Percentiles rank a stretch among this genome's conserved stretches.
Conservation (phyloP, 2,888 invertebrate species). For the Sussaba pulchella region DNA sequence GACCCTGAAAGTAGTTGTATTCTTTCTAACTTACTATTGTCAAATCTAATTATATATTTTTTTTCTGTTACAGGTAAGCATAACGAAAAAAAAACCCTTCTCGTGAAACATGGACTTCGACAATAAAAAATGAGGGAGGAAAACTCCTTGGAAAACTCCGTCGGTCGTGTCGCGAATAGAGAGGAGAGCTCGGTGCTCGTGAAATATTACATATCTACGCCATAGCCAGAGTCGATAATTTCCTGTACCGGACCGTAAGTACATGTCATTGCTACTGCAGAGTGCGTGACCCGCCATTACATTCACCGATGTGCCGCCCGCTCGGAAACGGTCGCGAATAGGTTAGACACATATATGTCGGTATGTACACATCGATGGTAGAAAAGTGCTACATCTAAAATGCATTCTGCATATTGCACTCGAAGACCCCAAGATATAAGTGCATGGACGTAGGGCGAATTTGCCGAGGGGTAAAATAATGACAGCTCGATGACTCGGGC, state of each 20-base stretch:
- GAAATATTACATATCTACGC: conserved; percentile 41
- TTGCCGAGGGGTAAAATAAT: conserved; percentile 53
- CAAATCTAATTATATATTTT: conserved; percentile 21
- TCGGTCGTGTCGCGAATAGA: background rate
- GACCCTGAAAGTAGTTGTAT: too few species aligned
- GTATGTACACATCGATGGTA: too few species aligned
- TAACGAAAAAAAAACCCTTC: background rate
- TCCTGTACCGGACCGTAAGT: conserved; percentile 41
- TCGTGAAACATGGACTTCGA: conserved; percentile 4
- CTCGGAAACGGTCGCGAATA: conserved; percentile 1
- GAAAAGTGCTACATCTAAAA: background rate
- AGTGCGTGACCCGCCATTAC: conserved; percentile 42
- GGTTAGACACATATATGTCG: background rate
- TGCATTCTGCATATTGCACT: conserved; percentile 39
- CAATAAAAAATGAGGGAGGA: conserved; percentile 34
- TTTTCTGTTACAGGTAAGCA: conserved; percentile 68
- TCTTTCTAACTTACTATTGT: background rate
- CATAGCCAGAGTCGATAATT: conserved; percentile 51
- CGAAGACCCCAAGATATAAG: conserved; percentile 20
- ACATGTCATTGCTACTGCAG: conserved; percentile 17
- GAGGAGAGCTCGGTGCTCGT: conserved; percentile 19
- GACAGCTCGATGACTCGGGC: conserved; percentile 17
- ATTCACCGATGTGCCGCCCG: conserved; percentile 30
- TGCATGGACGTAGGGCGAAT: conserved; percentile 8
- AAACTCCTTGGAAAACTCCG: conserved; percentile 15